Percentiles rank a stretch among this genome's conserved stretches.
These are phyloP conservation scores for Chrysina gloriosa DNA, from an alignment of 2,888 invertebrate species.

Conservation along the genomic window DNA sequence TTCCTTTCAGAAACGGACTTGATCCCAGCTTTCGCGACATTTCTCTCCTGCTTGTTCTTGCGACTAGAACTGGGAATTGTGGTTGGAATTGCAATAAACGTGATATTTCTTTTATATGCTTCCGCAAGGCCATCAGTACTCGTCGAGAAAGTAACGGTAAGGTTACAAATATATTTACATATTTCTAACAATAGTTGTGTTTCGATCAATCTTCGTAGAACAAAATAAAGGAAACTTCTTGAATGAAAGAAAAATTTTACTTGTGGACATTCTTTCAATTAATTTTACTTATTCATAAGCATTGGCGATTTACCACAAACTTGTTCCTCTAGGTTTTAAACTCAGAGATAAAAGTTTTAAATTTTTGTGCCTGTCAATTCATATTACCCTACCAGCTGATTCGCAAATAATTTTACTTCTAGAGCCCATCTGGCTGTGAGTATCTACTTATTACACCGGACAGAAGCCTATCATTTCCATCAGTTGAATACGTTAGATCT, in stretches of 20 bases:
- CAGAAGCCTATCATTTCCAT: slow-evolving; percentile 73
- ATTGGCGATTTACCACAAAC: background rate
- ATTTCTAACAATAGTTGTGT: background rate
- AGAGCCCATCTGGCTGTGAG: slow-evolving; percentile 68
- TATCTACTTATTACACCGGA: slow-evolving; percentile 72
- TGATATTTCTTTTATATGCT: slow-evolving; percentile 72
- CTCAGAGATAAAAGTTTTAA: too few species aligned
- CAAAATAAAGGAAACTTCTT: too few species aligned
- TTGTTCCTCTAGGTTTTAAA: too few species aligned
- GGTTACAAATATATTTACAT: slow-evolving; percentile 50
- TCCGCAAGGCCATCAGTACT: slow-evolving; percentile 73
- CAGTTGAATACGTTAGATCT: slow-evolving; percentile 73
- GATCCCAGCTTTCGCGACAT: slow-evolving; percentile 74
- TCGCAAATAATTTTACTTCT: slow-evolving; percentile 44
- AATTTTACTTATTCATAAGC: too few species aligned
- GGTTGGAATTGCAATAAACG: slow-evolving; percentile 72
- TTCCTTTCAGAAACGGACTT: slow-evolving; percentile 73
- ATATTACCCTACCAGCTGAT: background rate
- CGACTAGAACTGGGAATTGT: slow-evolving; percentile 77
- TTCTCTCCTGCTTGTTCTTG: slow-evolving; percentile 73
- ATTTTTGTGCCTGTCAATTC: background rate
- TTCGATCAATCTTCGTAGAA: background rate
- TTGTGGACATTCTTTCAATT: too few species aligned
- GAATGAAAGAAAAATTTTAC: too few species aligned
- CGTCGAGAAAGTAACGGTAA: slow-evolving; percentile 70